Percentiles rank a stretch among this genome's conserved stretches.
These are phyloP conservation scores for Miltochrista miniata DNA, from an alignment of 2,888 invertebrate species.

Conservation along the genomic window DNA sequence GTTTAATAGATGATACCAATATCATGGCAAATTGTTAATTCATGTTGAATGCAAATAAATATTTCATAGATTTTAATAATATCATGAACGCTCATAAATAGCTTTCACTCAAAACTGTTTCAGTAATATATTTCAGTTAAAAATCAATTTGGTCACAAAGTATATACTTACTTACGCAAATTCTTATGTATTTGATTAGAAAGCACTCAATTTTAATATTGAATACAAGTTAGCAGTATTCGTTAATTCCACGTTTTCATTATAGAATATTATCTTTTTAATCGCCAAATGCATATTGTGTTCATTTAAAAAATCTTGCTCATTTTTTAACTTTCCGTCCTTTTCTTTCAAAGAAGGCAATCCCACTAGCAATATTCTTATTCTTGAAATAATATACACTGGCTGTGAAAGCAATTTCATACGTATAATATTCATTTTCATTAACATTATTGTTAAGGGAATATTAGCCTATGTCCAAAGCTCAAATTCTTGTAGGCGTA, in stretches of 20 bases:
- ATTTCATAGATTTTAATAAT: no score
- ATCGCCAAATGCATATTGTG: not conserved
- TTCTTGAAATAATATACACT: constrained; percentile 55
- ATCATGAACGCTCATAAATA: no score
- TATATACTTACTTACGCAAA: no score
- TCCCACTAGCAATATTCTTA: constrained; percentile 20
- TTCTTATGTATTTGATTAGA: no score
- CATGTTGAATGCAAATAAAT: not conserved
- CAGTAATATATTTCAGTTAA: no score
- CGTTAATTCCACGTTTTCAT: no score
- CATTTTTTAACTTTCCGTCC: constrained; percentile 73
- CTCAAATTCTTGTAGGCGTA: constrained; percentile 38
- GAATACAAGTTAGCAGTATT: no score
- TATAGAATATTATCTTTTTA: no score
- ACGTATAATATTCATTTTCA: constrained; percentile 15
- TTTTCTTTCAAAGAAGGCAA: constrained; percentile 49
- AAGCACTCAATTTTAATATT: no score
- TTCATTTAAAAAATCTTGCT: constrained; percentile 54
- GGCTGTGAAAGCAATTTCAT: constrained; percentile 53
- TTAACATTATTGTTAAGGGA: constrained; percentile 27
- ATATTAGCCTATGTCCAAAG: constrained; percentile 37
- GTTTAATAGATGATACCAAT: constrained; percentile 25
- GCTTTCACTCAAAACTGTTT: no score
- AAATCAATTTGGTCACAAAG: no score
- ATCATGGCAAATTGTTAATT: constrained; percentile 29